A percentile compares a stretch with the other conserved stretches of the same genome.
Evolutionary conservation across 2,113 vertebrate species (phyloP).

Genomic region (Fregata magnificens): DNA sequence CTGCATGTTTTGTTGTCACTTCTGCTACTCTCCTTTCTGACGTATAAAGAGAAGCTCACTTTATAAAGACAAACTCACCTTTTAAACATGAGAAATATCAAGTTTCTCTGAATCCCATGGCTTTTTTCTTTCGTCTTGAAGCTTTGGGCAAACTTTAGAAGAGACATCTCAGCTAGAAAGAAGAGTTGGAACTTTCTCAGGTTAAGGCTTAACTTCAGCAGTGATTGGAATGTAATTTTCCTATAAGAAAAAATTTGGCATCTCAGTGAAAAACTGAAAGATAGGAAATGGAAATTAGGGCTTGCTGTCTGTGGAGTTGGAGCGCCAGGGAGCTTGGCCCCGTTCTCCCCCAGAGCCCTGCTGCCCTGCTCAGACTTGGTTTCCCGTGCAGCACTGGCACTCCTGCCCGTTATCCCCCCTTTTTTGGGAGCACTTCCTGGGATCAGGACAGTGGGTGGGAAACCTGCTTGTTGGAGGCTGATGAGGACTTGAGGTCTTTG

Average conservation of each 20-base stretch:
- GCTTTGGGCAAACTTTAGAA: background rate
- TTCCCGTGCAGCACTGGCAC: background rate
- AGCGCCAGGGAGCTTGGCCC: background rate
- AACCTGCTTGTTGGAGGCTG: background rate
- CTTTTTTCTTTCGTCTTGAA: background rate
- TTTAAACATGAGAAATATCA: conserved; percentile 6
- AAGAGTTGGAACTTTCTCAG: background rate
- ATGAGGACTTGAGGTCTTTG: background rate
- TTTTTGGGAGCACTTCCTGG: background rate
- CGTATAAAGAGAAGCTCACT: background rate
- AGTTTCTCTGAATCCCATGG: background rate
- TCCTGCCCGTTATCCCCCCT: background rate
- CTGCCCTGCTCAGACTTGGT: background rate
- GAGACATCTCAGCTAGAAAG: background rate
- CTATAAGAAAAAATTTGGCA: background rate
- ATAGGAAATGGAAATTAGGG: background rate
- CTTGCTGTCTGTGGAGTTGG: background rate
- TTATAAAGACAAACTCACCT: background rate
- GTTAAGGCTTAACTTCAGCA: background rate
- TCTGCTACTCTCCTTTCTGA: conserved; percentile 16
- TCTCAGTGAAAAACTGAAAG: background rate
- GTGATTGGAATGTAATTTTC: background rate
- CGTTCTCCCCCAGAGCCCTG: background rate
- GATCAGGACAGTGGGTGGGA: background rate
- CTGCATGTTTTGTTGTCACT: background rate